Evolutionary conservation across 2,113 vertebrate species (phyloP), one percentile per base, ranked within the genome.

Genomic region (Gyps fulvus): DNA sequence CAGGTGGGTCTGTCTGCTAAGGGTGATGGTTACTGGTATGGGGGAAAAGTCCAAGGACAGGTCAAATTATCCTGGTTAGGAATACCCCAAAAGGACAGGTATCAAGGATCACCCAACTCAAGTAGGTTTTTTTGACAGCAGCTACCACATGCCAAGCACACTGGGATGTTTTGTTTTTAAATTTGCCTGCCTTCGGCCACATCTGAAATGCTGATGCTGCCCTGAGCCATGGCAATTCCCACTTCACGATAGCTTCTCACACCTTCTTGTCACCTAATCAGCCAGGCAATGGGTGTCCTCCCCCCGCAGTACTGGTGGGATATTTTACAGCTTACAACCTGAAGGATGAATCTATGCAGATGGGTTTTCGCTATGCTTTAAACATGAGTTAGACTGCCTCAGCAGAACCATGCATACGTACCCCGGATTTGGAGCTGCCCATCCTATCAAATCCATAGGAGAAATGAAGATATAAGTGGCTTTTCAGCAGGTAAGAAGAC

Each of bases 311-410:
- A 16, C 34, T 10, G n/a, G 15, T 54, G 62, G 22, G 40, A 9
- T 78, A 54, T 7, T 62, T 62, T 66, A 21, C 61, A 43, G 6
- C 43, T 69, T 77, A 58, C 34, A 38, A 5, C 1, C 4, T 23
- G 3, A 36, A 65, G 29, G 57, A 17, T 2, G 5, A 34, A 6
- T 20, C 76, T 38, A 1, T 19, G 78, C 42, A 36, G 18, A 7
- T 14, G 18, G 26, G 6, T 11, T 86, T 80, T 63, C 10, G 0
- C 29, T 27, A 0, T 0, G 7, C 58, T 42, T 43, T 13, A 54
- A 57, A 22, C 10, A 5, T 0, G 15, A 27, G 16, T 38, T n/a
- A 32, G 6, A 11, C 17, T 4, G 21, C 25, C 69, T 84, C 49
- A 29, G 73, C 65, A 54, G 74, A 66, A 34, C 26, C 15, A 16